Evolutionary conservation across 2,797 vertebrate genomes (phyloP), one percentile per base, ranked within the genome.

Genomic region (Halcyon leucocephala): DNA sequence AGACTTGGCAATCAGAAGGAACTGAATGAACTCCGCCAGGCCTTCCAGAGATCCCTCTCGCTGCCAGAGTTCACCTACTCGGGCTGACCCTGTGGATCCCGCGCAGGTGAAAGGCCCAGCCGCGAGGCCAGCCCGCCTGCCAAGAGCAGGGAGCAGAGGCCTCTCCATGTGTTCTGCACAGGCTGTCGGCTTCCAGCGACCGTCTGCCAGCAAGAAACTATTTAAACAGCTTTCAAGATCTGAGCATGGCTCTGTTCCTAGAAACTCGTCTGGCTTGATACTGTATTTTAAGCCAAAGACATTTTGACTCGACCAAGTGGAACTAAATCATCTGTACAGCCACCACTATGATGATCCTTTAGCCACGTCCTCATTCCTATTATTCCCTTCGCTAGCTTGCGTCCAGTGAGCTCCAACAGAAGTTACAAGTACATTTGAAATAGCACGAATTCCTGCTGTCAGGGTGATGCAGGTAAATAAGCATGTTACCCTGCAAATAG

Each of bases 231-330:
- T 91, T 87, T 73, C 26, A 9, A 60, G 42, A 81, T 78, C 82
- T 10, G 10, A 95, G 52, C 35, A 3, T 81, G 95, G 96, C 96
- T 91, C 88, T 37, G 76, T 42, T 94, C 93, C 92, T 83, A 94
- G 93, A 93, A 91, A 90, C 69, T 70, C 21, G 1, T 55, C 90
- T 60, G 85, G 29, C 76, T 73, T 26, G 35, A 73, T 16, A 25
- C 55, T 39, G 72, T 22, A 18, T 2, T 66, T 73, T 2, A 51
- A 90, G 92, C 88, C 93, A 96, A 93, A 83, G 48, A 94, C 54
- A 48, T 88, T 82, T 12, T 67, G 77, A 83, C 61, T 86, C 65
- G 33, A 73, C 51, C 31, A 6, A 86, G 69, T 52, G 72, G 82
- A 91, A 91, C 65, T 88, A 88, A 94, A 95, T 81, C 82, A 74